These are phyloP conservation scores for Stenolophus ochropezus DNA, from an alignment of 2,888 invertebrate species.

Conservation along the genomic window DNA sequence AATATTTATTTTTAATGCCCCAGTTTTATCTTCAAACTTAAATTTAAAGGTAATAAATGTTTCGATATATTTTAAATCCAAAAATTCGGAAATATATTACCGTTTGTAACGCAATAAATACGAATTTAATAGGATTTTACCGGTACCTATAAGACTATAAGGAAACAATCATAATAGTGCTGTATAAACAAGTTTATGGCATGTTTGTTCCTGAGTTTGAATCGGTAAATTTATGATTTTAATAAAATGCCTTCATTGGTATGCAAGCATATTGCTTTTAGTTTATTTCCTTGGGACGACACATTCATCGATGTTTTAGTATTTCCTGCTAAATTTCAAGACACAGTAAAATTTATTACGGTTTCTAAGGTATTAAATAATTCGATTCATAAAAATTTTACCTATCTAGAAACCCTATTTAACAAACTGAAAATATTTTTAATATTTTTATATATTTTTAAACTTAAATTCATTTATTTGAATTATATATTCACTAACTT, in stretches of 20 bases:
- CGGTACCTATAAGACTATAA: constrained; percentile 7
- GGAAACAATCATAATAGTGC: background rate
- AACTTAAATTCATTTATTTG: too few relatives aligned
- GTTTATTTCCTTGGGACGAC: too few relatives aligned
- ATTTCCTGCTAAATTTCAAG: too few relatives aligned
- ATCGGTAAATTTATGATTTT: constrained; percentile 30
- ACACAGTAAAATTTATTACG: too few relatives aligned
- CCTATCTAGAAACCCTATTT: too few relatives aligned
- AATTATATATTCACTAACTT: too few relatives aligned
- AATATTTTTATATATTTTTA: too few relatives aligned
- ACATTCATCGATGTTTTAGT: too few relatives aligned
- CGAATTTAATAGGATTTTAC: background rate
- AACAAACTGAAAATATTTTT: too few relatives aligned
- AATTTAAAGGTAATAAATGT: background rate
- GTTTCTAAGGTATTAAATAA: too few relatives aligned
- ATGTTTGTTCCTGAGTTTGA: constrained; percentile 26
- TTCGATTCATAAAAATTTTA: too few relatives aligned
- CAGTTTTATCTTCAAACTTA: constrained; percentile 11
- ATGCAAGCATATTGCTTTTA: constrained; percentile 21
- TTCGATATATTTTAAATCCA: background rate
- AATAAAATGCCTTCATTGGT: constrained; percentile 13
- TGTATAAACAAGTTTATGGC: constrained; percentile 16
- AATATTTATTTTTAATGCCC: constrained; percentile 5
- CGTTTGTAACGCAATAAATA: constrained; percentile 6
- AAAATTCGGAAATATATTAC: constrained; percentile 16